Base-by-base conservation (phyloP, 2,113 vertebrate species). In the Eulemur rufifrons region DNA sequence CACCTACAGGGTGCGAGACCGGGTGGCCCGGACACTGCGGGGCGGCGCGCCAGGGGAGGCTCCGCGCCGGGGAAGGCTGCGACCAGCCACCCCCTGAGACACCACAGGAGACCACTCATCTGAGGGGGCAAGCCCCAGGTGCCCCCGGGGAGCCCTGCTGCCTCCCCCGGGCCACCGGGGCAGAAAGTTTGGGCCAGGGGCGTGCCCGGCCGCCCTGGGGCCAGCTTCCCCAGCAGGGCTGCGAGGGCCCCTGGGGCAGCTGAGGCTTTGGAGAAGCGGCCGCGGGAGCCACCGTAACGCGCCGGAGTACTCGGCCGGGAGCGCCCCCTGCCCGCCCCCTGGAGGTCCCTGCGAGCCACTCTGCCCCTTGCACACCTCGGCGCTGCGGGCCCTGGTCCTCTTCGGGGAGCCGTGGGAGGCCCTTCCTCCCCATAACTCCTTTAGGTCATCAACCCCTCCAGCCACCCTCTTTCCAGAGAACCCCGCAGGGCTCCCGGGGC, bases 181-280 rank as follows among this genome's bases (percentile, higher is more conserved):
- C 94, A 92, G 86, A 97, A 97, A 98, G 96, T 98, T 96, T 82
- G 89, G 84, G 81, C 69, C 85, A 74, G 42, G 68, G 90, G 15
- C 63, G 78, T 82, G 86, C 86, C 23, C 7, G 9, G 37, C 80
- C 11, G 27, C 47, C 89, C 59, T 42, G 45, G 68, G 6, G 23
- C 42, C 8, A 27, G 52, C 29, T 66, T 64, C 20, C 63, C 76
- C 64, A 9, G 47, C 23, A 3, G 2, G 2, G 25, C 20, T 29
- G 63, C n/a, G 52, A 34, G 1, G 18, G 39, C 61, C 56, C 80
- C 29, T 13, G 85, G 85, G 37, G 8, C 10, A 0, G 45, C 54
- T 14, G 1, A 54, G 17, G 29, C 32, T 66, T 42, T 1, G 18
- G 12, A 80, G 66, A 61, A 34, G 63, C 83, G 56, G 37, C 34